Percentiles rank a stretch among this genome's conserved stretches.
phyloP scores from a whole-genome alignment of 1,140 invertebrate genomes.

The Tetramorium parvispinum region DNA sequence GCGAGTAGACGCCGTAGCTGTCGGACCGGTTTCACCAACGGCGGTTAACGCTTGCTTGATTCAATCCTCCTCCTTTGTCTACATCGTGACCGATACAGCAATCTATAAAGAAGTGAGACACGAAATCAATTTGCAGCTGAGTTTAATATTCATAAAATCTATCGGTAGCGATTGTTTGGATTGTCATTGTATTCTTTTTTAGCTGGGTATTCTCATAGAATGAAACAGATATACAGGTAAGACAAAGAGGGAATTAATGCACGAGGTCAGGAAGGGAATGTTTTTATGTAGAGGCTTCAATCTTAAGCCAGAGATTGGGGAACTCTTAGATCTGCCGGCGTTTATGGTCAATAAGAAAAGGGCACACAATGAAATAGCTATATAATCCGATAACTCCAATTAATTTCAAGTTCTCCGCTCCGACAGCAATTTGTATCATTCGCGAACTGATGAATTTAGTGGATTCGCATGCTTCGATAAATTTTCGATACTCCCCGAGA shows the following conservation, averaged over 20 bases:
- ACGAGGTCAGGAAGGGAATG: not conserved
- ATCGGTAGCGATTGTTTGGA: not conserved
- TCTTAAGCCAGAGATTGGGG: not conserved
- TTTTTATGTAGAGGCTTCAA: not conserved
- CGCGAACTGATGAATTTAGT: conserved; percentile 17
- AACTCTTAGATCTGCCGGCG: not conserved
- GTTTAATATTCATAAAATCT: not conserved
- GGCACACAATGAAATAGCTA: not conserved
- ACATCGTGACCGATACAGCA: not conserved
- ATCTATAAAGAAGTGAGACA: not conserved
- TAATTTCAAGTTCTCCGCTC: not conserved
- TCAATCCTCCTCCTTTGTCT: conserved; percentile 36
- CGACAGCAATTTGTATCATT: conserved; percentile 31
- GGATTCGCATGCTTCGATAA: conserved; percentile 6
- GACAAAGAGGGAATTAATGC: not conserved
- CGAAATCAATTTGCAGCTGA: not conserved
- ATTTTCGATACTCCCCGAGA: conserved; percentile 1
- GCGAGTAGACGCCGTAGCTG: conserved; percentile 24
- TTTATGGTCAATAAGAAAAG: conserved; percentile 5
- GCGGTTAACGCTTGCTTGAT: conserved; percentile 41
- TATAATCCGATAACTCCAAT: conserved; percentile 1
- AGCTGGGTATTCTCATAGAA: not conserved
- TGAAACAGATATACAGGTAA: not conserved
- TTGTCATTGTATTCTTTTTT: not conserved
- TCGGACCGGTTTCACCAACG: conserved; percentile 33